Evolutionary conservation across 92 coral and sea anemone genomes (phyloP), one percentile per base, ranked within the genome.

Genomic region (Paragorgia papillata): DNA sequence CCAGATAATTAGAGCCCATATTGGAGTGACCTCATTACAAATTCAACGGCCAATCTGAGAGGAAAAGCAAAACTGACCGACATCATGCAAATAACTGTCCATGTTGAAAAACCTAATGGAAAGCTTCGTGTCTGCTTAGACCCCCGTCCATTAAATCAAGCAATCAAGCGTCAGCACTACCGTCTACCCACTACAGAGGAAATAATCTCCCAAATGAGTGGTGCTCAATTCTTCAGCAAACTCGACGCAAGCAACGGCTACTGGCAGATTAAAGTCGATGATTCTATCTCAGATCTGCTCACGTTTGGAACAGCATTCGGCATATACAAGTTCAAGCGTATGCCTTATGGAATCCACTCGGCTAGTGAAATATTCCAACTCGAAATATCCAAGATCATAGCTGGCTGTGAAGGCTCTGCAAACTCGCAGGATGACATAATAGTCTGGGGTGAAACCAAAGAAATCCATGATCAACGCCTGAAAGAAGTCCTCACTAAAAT

Each of bases 371-470:
- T 80, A n/a, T n/a, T n/a, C n/a, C n/a, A n/a, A n/a, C n/a, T n/a
- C n/a, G n/a, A n/a, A n/a, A n/a, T n/a, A 26, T 39, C 85, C 12
- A 44, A 69, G 50, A 80, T 80, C 39, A 56, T 69, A 10, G 69
- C 29, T 8, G 71, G 80, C 29, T 41, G 61, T 33, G 79, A 50
- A 19, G 85, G 85, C 15, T 13, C 35, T 70, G 61, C 60, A 27
- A 69, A 80, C 56, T 34, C 67, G 17, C 80, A 80, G 70, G 85
- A 70, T 21, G 73, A 80, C 56, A 80, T 66, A 10, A 63, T 68
- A n/a, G 79, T 80, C 27, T 80, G 85, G 85, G 85, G 80, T 1
- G 73, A 57, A 0, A 80, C 80, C 2, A 80, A 80, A 59, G 69
- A 51, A 56, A 25, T 29, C 30, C 85, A n/a, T n/a, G n/a, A n/a